Percentiles rank a stretch among this genome's conserved stretches.
Evolutionary conservation across 2,113 vertebrate genomes (phyloP).

Genomic region (Orycteropus afer): DNA sequence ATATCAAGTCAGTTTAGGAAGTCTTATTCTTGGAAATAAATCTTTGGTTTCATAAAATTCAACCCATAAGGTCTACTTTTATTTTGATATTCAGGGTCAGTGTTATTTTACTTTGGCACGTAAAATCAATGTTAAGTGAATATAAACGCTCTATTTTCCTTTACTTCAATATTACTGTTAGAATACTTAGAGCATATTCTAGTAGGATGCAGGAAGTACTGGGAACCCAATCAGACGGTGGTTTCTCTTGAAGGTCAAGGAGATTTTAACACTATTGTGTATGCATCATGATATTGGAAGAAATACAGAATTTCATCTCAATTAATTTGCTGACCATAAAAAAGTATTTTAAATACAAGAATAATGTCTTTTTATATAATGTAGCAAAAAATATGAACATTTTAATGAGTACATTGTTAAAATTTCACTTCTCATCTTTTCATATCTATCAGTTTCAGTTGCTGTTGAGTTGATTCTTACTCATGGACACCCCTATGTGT

Average conservation of each 20-base stretch:
- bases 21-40: background rate
- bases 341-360: background rate
- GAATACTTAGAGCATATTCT: conserved; percentile 19
- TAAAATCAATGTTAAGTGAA: conserved; percentile 21
- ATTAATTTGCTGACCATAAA: background rate
- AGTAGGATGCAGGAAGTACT: conserved; percentile 25
- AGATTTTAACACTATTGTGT: background rate
- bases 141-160: background rate
- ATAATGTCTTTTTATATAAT: background rate
- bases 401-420: background rate
- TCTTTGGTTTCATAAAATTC: conserved; percentile 42
- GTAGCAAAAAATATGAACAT: background rate
- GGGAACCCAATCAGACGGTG: conserved; percentile 28
- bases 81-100: background rate
- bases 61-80: background rate
- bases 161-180: conserved; percentile 15
- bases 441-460: too few species aligned
- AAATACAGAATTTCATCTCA: conserved; percentile 43
- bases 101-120: conserved; percentile 21
- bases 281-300: background rate
- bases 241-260: background rate
- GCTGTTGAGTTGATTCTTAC: too few species aligned
- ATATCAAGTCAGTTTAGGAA: background rate
- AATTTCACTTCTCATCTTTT: background rate
- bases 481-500: too few species aligned